These are phyloP conservation scores for Condylura cristata DNA, from an alignment of 2,113 vertebrate species.

Conservation along the genomic window DNA sequence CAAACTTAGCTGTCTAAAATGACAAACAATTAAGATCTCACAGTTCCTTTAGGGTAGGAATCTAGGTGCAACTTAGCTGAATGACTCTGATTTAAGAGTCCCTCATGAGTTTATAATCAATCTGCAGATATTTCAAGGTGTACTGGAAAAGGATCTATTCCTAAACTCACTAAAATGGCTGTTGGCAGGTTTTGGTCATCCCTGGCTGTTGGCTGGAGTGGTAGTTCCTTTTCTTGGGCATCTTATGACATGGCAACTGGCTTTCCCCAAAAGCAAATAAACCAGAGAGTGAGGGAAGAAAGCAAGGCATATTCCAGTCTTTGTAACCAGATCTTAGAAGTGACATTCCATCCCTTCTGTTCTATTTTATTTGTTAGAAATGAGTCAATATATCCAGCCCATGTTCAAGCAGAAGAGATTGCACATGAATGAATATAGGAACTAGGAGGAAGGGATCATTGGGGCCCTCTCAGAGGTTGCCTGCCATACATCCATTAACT, in stretches of 20 bases:
- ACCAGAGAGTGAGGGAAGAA: neutral
- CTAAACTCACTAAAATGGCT: neutral
- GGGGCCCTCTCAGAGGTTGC: neutral
- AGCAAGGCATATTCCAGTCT: neutral
- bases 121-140: neutral
- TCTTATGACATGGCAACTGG: neutral
- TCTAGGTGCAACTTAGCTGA: neutral
- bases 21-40: neutral
- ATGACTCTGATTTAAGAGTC: neutral
- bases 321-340: neutral
- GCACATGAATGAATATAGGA: neutral
- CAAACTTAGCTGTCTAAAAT: neutral
- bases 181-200: neutral
- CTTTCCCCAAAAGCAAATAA: neutral
- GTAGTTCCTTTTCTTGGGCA: neutral
- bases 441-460: neutral
- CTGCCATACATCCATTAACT: neutral
- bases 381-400: neutral
- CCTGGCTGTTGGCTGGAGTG: neutral
- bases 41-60: neutral
- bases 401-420: neutral
- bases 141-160: neutral
- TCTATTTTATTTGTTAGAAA: neutral
- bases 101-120: neutral
- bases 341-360: neutral